phyloP scores from a whole-genome alignment of 2,797 vertebrate species.

The Protosalanx chinensis region DNA sequence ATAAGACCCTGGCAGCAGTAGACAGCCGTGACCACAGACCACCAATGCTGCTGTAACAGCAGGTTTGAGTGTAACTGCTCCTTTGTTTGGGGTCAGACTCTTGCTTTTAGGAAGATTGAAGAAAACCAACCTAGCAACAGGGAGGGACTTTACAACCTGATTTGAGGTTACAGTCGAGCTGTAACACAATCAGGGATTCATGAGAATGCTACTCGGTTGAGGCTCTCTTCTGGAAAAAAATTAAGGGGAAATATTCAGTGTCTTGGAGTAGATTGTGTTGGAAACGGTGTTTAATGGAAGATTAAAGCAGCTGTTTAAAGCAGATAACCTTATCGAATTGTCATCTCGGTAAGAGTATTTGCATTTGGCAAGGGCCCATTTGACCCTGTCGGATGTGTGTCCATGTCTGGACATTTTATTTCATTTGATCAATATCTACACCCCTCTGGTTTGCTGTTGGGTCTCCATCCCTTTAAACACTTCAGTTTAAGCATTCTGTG shows the following conservation, averaged over 20 bases:
- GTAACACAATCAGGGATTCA: constrained; percentile 19
- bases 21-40: not conserved
- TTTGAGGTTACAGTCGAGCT: constrained; percentile 30
- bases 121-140: constrained; percentile 18
- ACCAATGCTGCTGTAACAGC: not conserved
- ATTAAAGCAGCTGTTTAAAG: too few relatives aligned
- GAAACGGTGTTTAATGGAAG: not conserved
- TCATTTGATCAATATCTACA: not conserved
- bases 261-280: not conserved
- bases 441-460: not conserved
- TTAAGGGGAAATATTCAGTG: not conserved
- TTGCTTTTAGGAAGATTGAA: constrained; percentile 48
- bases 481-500: not conserved
- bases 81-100: constrained; percentile 28
- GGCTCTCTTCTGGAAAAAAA: constrained; percentile 24
- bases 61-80: not conserved
- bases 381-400: not conserved
- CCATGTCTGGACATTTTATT: not conserved
- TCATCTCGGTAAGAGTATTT: not conserved
- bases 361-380: not conserved
- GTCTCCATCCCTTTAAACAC: not conserved
- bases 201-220: not conserved
- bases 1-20: not conserved
- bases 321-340: not conserved
- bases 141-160: constrained; percentile 22